phyloP scores from a whole-genome alignment of 53 echinoderm and acorn worm species.

The Paracentrotus lividus region DNA sequence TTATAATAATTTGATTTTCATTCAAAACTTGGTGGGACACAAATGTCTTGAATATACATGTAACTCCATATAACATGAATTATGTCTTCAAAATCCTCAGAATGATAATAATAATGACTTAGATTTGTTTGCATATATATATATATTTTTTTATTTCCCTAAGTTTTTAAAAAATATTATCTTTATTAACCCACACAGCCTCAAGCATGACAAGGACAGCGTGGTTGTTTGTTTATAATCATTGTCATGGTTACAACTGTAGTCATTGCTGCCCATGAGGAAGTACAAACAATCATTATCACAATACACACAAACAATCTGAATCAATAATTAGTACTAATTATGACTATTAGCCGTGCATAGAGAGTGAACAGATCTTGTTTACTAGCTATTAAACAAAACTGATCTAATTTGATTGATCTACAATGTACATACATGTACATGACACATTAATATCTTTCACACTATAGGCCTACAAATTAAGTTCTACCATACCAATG shows the following conservation, averaged over 20 bases:
- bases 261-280: constrained; percentile 26
- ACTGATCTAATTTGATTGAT: background rate
- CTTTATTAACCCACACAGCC: background rate
- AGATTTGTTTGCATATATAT: too few species aligned
- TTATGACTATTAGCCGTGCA: background rate
- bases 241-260: constrained; percentile 22
- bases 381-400: background rate
- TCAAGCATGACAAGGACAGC: constrained; percentile 14
- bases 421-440: too few species aligned
- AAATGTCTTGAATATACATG: background rate
- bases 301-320: background rate
- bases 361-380: background rate
- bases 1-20: too few species aligned
- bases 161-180: too few species aligned
- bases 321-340: background rate
- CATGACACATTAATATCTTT: too few species aligned
- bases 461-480: too few species aligned
- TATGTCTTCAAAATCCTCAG: too few species aligned
- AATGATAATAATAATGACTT: too few species aligned
- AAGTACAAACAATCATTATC: constrained; percentile 20
- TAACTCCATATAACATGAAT: too few species aligned
- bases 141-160: too few species aligned
- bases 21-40: background rate
- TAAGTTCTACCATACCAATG: too few species aligned
- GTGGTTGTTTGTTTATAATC: background rate